A percentile compares a stretch with the other conserved stretches of the same genome.
phyloP scores from a whole-genome alignment of 1,140 invertebrate species.

The Drosophila santomea region DNA sequence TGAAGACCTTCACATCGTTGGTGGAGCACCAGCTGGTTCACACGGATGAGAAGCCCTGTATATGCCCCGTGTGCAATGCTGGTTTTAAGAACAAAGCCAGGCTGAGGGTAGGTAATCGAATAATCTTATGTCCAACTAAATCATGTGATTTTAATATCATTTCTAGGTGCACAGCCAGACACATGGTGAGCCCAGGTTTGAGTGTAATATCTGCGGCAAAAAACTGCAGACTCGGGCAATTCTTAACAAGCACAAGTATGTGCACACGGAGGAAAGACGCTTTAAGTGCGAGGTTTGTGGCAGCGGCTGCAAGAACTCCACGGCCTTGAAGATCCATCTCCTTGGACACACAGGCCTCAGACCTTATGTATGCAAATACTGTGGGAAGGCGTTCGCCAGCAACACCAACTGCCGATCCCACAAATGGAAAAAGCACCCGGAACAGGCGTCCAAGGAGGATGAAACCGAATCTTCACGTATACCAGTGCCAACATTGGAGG shows the following conservation, averaged over 20 bases:
- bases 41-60: constrained; percentile 67
- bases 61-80: constrained; percentile 47
- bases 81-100: constrained; percentile 59
- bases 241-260: constrained; percentile 85
- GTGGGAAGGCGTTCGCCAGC: constrained; percentile 85
- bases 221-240: constrained; percentile 85
- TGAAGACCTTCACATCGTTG: constrained; percentile 84
- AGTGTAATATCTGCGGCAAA: constrained; percentile 85
- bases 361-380: constrained; percentile 85
- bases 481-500: constrained; percentile 73
- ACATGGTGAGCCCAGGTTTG: constrained; percentile 82
- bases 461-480: constrained; percentile 55
- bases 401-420: constrained; percentile 85
- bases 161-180: constrained; percentile 73
- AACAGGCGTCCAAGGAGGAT: constrained; percentile 68
- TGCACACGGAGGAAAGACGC: constrained; percentile 84
- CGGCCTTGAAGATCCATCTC: constrained; percentile 84
- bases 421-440: constrained; percentile 85
- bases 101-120: constrained; percentile 30
- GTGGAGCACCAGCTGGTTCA: constrained; percentile 85
- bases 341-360: constrained; percentile 84
- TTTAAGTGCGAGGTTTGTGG: constrained; percentile 84
- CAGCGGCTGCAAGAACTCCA: constrained; percentile 70
- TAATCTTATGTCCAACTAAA: background rate
- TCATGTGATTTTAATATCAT: background rate